Evolutionary conservation across 1,140 invertebrate genomes (phyloP), one percentile per base, ranked within the genome.

Genomic region (Ylistrum balloti): DNA sequence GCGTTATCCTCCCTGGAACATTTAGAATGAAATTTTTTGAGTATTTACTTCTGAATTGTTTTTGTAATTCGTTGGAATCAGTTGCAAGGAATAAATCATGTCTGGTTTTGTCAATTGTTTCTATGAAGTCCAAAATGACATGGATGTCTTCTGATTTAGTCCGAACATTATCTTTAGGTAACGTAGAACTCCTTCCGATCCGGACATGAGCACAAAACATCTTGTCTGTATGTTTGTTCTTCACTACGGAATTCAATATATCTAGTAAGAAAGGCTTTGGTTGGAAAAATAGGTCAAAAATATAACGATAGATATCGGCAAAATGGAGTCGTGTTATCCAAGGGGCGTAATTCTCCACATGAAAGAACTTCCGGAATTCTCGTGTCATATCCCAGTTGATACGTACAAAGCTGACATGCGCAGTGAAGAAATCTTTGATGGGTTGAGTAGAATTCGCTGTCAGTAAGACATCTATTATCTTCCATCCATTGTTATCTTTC

Each of bases 341-440:
- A 74, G 56, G 56, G 5, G 11, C 56, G 17, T 74, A 74, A 28
- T 74, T 74, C 22, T 74, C 56, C 56, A 74, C 56, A 11, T 74
- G 56, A 9, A 28, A 17, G 56, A 74, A 74, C n/a, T 74, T 74
- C 13, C 56, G 56, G 56, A 74, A 74, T 28, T 74, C 56, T 9
- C 22, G 56, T 3, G 56, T 74, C 56, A 74, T 74, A n/a, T 74
- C 56, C 56, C 56, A 74, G 56, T 74, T 74, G n/a, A 74, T 74
- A n/a, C 56, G 56, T 11, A 74, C 56, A n/a, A 74, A 74, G 17
- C 22, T 74, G n/a, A 74, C 56, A 0, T 74, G 9, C 5, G 56
- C 22, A 7, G 56, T 74, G 56, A 74, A 74, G 56, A 74, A 74
- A 74, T 74, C 56, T n/a, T 74, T 74, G 0, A 74, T 74, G n/a